Evolutionary conservation across 2,797 vertebrate genomes (phyloP).

Genomic region (Echiichthys vipera): DNA sequence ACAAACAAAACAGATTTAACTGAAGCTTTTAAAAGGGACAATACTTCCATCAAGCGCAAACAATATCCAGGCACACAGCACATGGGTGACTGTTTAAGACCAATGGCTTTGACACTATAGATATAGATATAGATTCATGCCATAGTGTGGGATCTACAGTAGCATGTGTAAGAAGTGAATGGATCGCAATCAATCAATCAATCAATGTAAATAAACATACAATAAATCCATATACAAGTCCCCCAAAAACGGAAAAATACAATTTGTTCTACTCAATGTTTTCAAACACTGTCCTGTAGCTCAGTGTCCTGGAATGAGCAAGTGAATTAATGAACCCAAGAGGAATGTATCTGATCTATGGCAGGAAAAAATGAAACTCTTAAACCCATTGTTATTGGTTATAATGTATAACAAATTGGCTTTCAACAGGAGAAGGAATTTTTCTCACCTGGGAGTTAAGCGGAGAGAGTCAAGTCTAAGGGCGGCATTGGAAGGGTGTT

Average conservation of each 20-base stretch:
- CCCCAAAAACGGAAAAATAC: not conserved
- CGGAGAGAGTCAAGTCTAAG: slow-evolving; percentile 25
- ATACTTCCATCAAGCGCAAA: not conserved
- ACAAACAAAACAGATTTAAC: not conserved
- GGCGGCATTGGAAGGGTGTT: slow-evolving; percentile 19
- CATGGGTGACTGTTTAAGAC: not conserved
- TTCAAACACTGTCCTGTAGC: not conserved
- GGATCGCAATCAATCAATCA: not conserved
- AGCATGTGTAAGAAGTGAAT: not conserved
- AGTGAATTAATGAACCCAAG: slow-evolving; percentile 11
- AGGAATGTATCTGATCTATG: not conserved
- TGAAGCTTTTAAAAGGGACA: not conserved
- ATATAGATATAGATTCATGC: too few species aligned
- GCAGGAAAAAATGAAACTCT: not conserved
- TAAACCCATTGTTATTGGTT: slow-evolving; percentile 5
- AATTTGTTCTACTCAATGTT: too few species aligned
- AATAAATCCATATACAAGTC: not conserved
- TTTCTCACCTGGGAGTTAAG: slow-evolving; percentile 45
- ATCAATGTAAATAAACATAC: not conserved
- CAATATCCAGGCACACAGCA: not conserved
- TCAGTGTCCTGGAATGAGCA: not conserved
- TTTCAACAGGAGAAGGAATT: slow-evolving; percentile 19
- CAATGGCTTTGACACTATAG: not conserved
- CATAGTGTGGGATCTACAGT: not conserved
- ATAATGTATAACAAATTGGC: not conserved